These are phyloP conservation scores for Lucilia sericata DNA, from an alignment of 1,140 invertebrate genomes.

Conservation along the genomic window DNA sequence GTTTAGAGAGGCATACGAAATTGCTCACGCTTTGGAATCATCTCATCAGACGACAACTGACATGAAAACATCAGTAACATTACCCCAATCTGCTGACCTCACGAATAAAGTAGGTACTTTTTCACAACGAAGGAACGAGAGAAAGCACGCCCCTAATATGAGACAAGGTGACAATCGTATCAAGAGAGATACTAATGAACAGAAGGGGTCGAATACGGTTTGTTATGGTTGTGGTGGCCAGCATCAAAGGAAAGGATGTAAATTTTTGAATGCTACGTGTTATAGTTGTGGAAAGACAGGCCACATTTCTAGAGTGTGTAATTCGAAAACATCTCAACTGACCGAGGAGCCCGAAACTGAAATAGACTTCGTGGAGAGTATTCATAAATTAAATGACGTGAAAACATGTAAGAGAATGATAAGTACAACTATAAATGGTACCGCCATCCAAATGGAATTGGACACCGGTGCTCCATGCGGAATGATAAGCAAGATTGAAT, in stretches of 20 bases:
- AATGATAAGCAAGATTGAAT: not conserved
- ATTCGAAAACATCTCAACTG: conserved; percentile 12
- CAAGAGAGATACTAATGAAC: no score
- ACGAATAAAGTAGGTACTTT: no score
- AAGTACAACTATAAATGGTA: not conserved
- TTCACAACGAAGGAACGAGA: no score
- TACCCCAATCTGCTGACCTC: no score
- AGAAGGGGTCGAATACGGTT: no score
- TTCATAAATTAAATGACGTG: conserved; percentile 1
- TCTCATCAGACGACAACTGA: no score
- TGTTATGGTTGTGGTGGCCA: not conserved
- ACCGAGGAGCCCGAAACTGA: not conserved
- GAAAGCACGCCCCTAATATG: no score
- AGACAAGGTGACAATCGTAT: no score
- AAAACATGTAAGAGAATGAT: not conserved
- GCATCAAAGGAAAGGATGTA: not conserved
- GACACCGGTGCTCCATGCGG: no score
- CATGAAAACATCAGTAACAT: no score
- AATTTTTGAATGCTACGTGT: not conserved
- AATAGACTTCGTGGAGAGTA: conserved; percentile 16
- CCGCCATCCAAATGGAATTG: not conserved
- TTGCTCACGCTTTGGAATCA: no score
- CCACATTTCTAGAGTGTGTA: conserved; percentile 17
- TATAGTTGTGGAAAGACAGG: conserved; percentile 18
- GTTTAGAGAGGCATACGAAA: conserved; percentile 4